phyloP scores from a whole-genome alignment of 1,140 invertebrate species.

The Colletes latitarsis region DNA sequence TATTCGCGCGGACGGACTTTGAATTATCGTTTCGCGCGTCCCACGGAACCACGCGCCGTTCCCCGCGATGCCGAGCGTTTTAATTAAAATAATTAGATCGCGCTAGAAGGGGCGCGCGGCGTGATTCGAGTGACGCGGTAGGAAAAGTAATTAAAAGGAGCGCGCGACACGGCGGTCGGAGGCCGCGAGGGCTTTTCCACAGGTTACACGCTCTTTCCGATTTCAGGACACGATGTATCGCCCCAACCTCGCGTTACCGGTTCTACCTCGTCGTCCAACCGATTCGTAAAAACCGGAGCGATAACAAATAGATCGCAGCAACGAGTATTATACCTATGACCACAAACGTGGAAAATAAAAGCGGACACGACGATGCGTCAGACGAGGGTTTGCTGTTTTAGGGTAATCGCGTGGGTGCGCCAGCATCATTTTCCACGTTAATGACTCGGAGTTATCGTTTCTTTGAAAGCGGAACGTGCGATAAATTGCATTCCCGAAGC shows the following conservation, averaged over 20 bases:
- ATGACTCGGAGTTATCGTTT: not conserved
- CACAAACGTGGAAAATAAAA: no score
- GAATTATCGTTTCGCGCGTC: not conserved
- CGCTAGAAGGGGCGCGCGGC: constrained; percentile 1
- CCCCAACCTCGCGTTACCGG: not conserved
- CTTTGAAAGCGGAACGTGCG: not conserved
- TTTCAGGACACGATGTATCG: constrained; percentile 28
- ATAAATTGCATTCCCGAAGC: not conserved
- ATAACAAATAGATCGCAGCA: not conserved
- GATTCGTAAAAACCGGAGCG: constrained; percentile 41
- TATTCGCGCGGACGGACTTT: not conserved
- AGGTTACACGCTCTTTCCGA: constrained; percentile 32
- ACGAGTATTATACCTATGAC: no score
- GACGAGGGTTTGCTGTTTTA: constrained; percentile 4
- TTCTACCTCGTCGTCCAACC: not conserved
- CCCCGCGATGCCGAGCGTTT: constrained; percentile 25
- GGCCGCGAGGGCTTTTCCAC: constrained; percentile 23
- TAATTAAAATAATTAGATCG: constrained; percentile 52
- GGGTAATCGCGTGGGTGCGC: not conserved
- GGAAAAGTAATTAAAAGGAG: constrained; percentile 50
- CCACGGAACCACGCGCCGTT: not conserved
- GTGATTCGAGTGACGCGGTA: constrained; percentile 41
- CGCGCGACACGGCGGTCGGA: constrained; percentile 28
- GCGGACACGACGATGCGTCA: no score
- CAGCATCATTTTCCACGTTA: not conserved